Evolutionary conservation across 92 coral and sea anemone species (phyloP), one percentile per base, ranked within the genome.

Genomic region (Micromussa lordhowensis): DNA sequence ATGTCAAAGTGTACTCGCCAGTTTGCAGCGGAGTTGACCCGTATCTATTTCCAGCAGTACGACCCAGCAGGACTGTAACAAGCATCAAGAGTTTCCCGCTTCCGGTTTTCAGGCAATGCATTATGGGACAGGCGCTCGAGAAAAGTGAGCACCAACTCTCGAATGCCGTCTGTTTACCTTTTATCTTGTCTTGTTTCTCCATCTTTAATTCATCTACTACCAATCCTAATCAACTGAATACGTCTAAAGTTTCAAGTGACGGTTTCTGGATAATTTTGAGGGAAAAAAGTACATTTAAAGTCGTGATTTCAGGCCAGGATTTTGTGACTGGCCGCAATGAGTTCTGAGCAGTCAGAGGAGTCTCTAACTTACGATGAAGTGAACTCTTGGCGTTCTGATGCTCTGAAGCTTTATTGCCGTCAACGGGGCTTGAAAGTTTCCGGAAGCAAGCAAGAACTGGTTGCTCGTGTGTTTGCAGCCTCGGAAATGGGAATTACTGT

Each of bases 401-500:
- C 54, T 49, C 54, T 49, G 54, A 49, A 53, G 58, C 58, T 53
- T 15, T 53, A 53, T 9, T 53, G 58, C 58, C 58, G 58, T 53
- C 58, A 53, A 59, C 80, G 77, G 71, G 81, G 81, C 72, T 70
- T 76, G 49, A 77, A 76, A 86, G 84, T 77, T 36, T 63, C 64
- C 24, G 88, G 88, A 30, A 85, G 71, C 80, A 74, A 85, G 79
- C 80, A 68, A 26, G 88, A 40, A 85, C 72, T 85, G 69, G 88
- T 85, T 51, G 88, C 88, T 29, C 82, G 89, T 53, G 89, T 86
- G 48, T 86, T 86, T 86, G 75, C n/a, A n/a, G n/a, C n/a, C n/a
- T n/a, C n/a, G n/a, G n/a, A n/a, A n/a, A n/a, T n/a, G n/a, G n/a
- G n/a, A n/a, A n/a, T n/a, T n/a, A n/a, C n/a, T n/a, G n/a, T n/a